Evolutionary conservation across 1,140 invertebrate species (phyloP), one percentile per base, ranked within the genome.

Genomic region (Halesus radiatus): DNA sequence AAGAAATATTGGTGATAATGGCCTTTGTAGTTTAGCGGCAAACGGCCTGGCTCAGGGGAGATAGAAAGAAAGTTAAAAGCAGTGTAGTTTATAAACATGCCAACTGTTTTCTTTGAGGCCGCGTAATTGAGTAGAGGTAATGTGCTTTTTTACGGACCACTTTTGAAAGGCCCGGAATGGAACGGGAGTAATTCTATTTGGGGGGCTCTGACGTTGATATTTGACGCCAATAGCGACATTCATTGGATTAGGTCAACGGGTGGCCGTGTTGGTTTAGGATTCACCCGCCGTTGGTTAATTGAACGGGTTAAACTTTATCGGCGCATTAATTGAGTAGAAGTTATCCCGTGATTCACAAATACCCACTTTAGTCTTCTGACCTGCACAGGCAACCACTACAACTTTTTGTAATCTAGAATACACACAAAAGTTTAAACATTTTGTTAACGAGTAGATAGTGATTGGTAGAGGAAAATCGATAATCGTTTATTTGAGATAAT

Each of bases 251-350:
- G 32, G 74, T 26, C 66, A 18, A 23, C 32, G 45, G 45, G 22
- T n/a, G 74, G 7, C 22, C 20, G 37, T 62, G 74, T 76, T 76
- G 54, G 74, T 58, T 76, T 76, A 76, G 74, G 74, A 60, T 22
- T 22, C 8, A 15, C 16, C 74, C 22, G 37, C 45, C 37, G 62
- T 76, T 62, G 56, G 74, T 62, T 76, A 76, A 60, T 76, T 76
- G 54, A 76, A 76, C 20, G 54, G 74, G 74, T 76, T 22, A 76
- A 76, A 76, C 54, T 76, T 58, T 50, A 62, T 58, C 23, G 20
- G 74, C n/a, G 15, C 74, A 62, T 76, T 76, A 76, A 76, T 76
- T 62, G 56, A 76, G 56, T 62, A 62, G 52, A 16, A 76, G 56
- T 76, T 74, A 29, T n/a, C 22, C 18, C 22, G 10, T 18, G 8